Evolutionary conservation across 2,888 invertebrate species (phyloP).

Genomic region (Stenodera caucasica): DNA sequence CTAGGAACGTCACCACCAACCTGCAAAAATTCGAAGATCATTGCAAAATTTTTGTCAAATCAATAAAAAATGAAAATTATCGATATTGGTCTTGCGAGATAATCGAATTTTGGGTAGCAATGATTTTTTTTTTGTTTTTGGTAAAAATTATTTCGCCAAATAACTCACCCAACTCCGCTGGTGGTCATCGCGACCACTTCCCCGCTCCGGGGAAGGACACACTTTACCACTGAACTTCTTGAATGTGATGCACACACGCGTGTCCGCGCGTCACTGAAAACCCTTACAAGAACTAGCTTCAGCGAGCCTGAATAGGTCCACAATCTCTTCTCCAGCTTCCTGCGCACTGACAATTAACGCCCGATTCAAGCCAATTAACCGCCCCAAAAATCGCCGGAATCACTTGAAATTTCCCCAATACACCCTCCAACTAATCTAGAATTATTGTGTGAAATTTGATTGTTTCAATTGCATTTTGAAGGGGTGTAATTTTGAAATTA

Average conservation of each 20-base stretch:
- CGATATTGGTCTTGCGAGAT: neutral
- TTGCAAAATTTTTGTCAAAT: neutral
- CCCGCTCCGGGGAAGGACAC: conserved; percentile 49
- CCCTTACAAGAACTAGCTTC: conserved; percentile 48
- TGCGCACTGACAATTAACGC: conserved; percentile 46
- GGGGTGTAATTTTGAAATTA: conserved; percentile 31
- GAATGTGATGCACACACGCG: conserved; percentile 52
- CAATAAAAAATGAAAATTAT: neutral
- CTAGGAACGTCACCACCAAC: conserved; percentile 58
- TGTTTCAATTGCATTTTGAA: conserved; percentile 3
- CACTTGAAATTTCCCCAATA: conserved; percentile 28
- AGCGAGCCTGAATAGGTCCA: conserved; percentile 48
- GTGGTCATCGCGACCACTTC: conserved; percentile 53
- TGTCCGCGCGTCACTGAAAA: conserved; percentile 56
- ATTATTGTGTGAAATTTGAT: conserved; percentile 18
- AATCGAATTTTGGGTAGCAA: neutral
- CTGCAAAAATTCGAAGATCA: conserved; percentile 51
- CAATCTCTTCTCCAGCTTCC: conserved; percentile 41
- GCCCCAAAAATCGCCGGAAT: conserved; percentile 11
- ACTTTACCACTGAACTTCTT: conserved; percentile 42
- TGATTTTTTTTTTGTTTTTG: conserved; percentile 8
- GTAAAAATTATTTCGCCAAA: conserved; percentile 9
- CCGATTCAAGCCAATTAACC: conserved; percentile 37
- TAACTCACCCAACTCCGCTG: conserved; percentile 52
- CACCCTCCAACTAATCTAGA: neutral